A percentile compares a stretch with the other conserved stretches of the same genome.
Conservation (phyloP, 2,797 vertebrate genomes). For the Sandelia bainsii region DNA sequence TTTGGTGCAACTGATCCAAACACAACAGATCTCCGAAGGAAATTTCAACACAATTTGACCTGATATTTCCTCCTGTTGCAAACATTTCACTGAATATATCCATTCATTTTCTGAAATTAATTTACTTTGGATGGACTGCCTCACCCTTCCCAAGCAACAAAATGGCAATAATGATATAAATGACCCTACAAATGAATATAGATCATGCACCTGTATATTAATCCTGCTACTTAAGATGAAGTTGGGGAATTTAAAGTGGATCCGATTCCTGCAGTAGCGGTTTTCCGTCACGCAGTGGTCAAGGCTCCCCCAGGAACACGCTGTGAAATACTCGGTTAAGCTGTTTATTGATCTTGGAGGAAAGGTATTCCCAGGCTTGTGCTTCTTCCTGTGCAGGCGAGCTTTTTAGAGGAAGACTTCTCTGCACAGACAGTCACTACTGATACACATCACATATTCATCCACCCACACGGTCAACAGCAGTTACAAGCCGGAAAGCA, state of each 20-base stretch:
- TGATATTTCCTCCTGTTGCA: constrained; percentile 54
- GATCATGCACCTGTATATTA: constrained; percentile 57
- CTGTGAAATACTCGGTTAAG: constrained; percentile 76
- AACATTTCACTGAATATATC: constrained; percentile 66
- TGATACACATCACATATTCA: constrained; percentile 65
- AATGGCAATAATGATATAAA: constrained; percentile 70
- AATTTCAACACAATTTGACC: constrained; percentile 47
- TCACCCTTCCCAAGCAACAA: constrained; percentile 27
- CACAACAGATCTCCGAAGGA: constrained; percentile 41
- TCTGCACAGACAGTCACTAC: constrained; percentile 55
- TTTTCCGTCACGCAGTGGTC: constrained; percentile 12
- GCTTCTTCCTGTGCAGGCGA: constrained; percentile 38
- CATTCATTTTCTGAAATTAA: constrained; percentile 65
- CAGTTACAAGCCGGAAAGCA: constrained; percentile 14
- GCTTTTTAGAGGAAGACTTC: constrained; percentile 67
- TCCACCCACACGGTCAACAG: constrained; percentile 48
- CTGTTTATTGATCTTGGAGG: constrained; percentile 74
- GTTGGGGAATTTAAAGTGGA: constrained; percentile 31
- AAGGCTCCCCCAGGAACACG: constrained; percentile 41
- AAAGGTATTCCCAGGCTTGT: constrained; percentile 68
- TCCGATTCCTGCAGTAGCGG: constrained; percentile 5
- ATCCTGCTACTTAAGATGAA: constrained; percentile 47
- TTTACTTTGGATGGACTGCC: constrained; percentile 51
- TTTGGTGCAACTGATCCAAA: constrained; percentile 31
- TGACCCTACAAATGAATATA: constrained; percentile 62